Base-by-base conservation (phyloP, 2,797 vertebrate species). In the Crax fasciolata region DNA sequence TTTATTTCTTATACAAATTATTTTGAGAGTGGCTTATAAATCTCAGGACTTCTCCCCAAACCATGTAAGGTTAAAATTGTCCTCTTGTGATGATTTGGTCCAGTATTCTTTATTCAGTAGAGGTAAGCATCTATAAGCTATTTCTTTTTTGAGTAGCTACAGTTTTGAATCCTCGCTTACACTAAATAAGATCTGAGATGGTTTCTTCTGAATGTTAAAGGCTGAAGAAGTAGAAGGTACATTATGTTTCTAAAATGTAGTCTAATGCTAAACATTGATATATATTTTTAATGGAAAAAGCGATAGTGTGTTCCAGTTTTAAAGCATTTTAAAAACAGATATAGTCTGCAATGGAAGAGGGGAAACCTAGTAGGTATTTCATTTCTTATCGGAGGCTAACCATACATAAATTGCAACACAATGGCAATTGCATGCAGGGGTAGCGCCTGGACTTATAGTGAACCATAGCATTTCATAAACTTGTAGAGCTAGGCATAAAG, bases 381-480 rank as follows among this genome's bases (percentile, higher is more conserved):
- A 79, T 75, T 94, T 93, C 77, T 79, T 77, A 46, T 96, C 82
- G 72, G 90, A 96, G 83, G 70, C 52, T 28, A 74, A 46, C 88
- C 90, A 62, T 81, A 93, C 80, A 83, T 88, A 94, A 96, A 81
- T 71, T 94, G 93, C 81, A 63, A 80, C 94, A 97, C 93, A 97
- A 94, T 97, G 87, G 94, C 70, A 90, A 54, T 41, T 87, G 68
- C 87, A 59, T 0, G 27, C 76, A 68, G 80, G 86, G 85, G 32
- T 87, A 87, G 75, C 0, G 41, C 84, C 81, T 90, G 78, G 85
- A 82, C 83, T 89, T 58, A 57, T 73, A 48, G 79, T 79, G 89
- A 97, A 84, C 88, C 90, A 54, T 48, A 46, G 78, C 87, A 84
- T 96, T 94, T 94, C 95, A 96, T 66, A 81, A 90, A 71, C 72